Evolutionary conservation across 2,797 vertebrate genomes (phyloP), one percentile per base, ranked within the genome.

Genomic region (Diplodus puntazzo): DNA sequence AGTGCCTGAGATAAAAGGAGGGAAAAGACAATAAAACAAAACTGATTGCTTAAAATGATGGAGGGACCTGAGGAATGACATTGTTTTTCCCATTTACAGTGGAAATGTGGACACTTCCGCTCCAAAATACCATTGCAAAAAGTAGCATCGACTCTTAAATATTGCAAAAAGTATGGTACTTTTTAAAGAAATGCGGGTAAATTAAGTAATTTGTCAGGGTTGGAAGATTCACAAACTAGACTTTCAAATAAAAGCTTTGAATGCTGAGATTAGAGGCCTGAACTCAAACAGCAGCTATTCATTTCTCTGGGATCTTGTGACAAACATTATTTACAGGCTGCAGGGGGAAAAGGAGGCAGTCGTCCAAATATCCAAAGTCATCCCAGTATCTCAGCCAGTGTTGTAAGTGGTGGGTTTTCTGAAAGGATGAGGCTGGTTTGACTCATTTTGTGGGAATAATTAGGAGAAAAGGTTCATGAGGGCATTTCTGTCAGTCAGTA

Each of bases 281-380:
- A 57, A 54, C 50, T 75, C 73, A 69, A 61, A 63, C 77, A 64
- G 74, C 59, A 75, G 80, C 79, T 72, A 11, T 48, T 75, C 30
- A 73, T 79, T 81, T 83, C 69, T 82, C 45, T 34, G 49, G 67
- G 75, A 87, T 75, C 70, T 23, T 11, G 71, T 21, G 73, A 75
- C 75, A 82, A 80, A 82, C 73, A 82, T 62, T 69, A 76, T 84
- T 73, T 75, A 79, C 60, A 75, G 81, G 64, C 79, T 79, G 78
- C 64, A 75, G 73, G 27, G 75, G 48, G 64, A 61, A 39, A 23
- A 53, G 10, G 52, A 86, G 82, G 72, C 75, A 61, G 58, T 0
- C 34, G 10, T 82, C 87, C 84, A 90, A 73, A 75, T 70, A 75
- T 46, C 52, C 58, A 58, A 34, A 85, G 48, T 72, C 72, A 54